Conservation (phyloP, 2,888 invertebrate species). For the Yponomeuta cagnagella region DNA sequence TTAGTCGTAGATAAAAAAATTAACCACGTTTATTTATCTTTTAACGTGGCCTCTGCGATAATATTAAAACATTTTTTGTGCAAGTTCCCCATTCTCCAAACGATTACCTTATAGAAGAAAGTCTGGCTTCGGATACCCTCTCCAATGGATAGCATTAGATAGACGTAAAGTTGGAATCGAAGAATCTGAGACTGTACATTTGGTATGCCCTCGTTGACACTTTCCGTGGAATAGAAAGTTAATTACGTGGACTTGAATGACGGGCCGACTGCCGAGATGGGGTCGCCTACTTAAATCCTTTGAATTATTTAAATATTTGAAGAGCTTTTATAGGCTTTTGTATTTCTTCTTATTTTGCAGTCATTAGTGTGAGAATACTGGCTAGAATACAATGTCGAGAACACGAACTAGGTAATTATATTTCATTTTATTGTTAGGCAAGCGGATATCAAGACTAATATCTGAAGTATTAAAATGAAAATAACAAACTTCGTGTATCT, state of each 20-base stretch:
- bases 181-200: conserved; percentile 31
- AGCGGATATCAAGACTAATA: no score
- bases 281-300: conserved; percentile 47
- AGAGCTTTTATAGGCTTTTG: conserved; percentile 5
- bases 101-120: background rate
- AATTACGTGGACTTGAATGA: conserved; percentile 53
- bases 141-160: background rate
- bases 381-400: background rate
- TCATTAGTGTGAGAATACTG: background rate
- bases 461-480: no score
- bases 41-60: no score
- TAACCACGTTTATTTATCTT: no score
- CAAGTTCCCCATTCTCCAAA: background rate
- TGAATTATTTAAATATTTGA: conserved; percentile 35
- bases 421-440: background rate
- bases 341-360: background rate
- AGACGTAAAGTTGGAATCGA: conserved; percentile 10
- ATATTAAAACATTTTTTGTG: no score
- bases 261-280: conserved; percentile 41
- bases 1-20: no score
- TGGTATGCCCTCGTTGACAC: conserved; percentile 44
- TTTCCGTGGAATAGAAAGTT: conserved; percentile 52
- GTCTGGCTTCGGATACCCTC: background rate
- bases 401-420: background rate
- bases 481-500: no score